These are phyloP conservation scores for Conops quadrifasciatus DNA, from an alignment of 2,888 invertebrate species.

Conservation along the genomic window DNA sequence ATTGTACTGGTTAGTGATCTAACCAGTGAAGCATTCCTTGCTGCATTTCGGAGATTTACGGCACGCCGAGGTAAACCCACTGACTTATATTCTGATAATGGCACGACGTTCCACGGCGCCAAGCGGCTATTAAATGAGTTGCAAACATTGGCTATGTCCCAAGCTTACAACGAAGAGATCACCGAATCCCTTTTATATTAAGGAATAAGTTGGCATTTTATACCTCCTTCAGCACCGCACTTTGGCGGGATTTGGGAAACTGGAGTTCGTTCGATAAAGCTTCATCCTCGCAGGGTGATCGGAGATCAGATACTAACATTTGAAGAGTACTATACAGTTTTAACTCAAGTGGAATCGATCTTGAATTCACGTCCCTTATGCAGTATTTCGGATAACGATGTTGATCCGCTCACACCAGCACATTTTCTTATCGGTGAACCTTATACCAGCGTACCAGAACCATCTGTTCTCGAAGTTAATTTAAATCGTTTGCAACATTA, in stretches of 20 bases:
- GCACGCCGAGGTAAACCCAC: conserved; percentile 30
- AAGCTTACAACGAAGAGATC: too few relatives aligned
- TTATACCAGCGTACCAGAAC: conserved; percentile 34
- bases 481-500: too few relatives aligned
- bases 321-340: too few relatives aligned
- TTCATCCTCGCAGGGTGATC: too few relatives aligned
- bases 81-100: not conserved
- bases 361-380: too few relatives aligned
- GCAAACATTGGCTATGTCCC: too few relatives aligned
- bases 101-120: not conserved
- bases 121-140: too few relatives aligned
- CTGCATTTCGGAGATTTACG: conserved; percentile 34
- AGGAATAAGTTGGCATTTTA: conserved; percentile 2
- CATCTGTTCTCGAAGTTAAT: conserved; percentile 13
- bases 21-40: conserved; percentile 29
- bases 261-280: not conserved
- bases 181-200: too few relatives aligned
- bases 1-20: conserved; percentile 29
- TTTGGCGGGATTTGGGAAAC: conserved; percentile 14
- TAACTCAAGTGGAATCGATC: too few relatives aligned
- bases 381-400: too few relatives aligned
- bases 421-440: conserved; percentile 38
- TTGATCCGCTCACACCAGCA: conserved; percentile 33
- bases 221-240: not conserved
- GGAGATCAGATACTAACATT: too few relatives aligned